Conservation (phyloP, 1,140 invertebrate genomes). For the Delia radicum region DNA sequence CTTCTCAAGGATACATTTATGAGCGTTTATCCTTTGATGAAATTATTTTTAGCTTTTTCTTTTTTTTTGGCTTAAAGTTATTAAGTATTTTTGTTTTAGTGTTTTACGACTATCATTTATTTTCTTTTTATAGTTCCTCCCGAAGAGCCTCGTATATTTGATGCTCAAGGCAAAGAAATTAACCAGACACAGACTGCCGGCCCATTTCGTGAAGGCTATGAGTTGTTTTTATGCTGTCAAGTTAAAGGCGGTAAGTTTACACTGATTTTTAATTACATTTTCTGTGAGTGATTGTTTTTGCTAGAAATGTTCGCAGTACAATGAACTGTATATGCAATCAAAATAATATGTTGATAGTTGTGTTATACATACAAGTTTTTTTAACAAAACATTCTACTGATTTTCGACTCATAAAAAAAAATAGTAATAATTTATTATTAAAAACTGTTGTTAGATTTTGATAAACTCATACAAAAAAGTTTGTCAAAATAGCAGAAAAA, state of each 20-base stretch:
- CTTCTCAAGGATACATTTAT: background rate
- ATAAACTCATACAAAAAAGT: no score
- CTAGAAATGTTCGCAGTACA: no score
- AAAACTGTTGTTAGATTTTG: no score
- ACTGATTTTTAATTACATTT: no score
- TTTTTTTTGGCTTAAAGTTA: slow-evolving; percentile 15
- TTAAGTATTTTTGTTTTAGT: slow-evolving; percentile 15
- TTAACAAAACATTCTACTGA: no score
- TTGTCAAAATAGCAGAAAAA: no score
- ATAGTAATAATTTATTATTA: no score
- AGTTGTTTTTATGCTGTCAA: slow-evolving; percentile 77
- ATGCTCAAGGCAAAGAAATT: slow-evolving; percentile 76
- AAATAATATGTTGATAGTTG: no score
- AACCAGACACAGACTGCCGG: slow-evolving; percentile 63
- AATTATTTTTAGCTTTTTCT: background rate
- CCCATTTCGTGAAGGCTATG: slow-evolving; percentile 79
- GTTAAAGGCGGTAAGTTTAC: slow-evolving; percentile 77
- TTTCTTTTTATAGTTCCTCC: slow-evolving; percentile 68
- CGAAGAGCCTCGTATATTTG: slow-evolving; percentile 75
- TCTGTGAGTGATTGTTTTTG: no score
- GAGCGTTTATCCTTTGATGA: background rate
- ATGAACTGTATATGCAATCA: no score
- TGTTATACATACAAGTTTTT: no score
- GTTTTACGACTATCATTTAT: background rate
- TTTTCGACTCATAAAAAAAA: no score